Evolutionary conservation across 92 coral and sea anemone genomes (phyloP).

Genomic region (Meandrina meandrites): DNA sequence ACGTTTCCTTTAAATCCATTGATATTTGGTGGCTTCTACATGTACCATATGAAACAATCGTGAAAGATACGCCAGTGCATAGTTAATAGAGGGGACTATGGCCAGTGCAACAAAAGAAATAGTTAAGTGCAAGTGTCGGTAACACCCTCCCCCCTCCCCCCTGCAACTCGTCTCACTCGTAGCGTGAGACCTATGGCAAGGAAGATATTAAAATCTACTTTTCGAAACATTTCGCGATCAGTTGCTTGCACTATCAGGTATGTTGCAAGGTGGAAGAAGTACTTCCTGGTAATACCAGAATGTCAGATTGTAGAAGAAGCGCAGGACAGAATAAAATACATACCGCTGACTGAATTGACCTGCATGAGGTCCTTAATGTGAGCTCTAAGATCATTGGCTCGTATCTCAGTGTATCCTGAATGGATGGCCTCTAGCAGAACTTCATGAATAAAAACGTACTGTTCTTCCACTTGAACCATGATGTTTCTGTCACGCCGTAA

Average conservation of each 20-base stretch:
- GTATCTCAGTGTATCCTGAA: constrained; percentile 87
- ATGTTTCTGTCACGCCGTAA: constrained; percentile 84
- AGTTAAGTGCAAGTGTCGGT: no score
- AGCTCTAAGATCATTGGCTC: constrained; percentile 71
- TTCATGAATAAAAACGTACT: constrained; percentile 85
- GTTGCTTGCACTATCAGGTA: not conserved
- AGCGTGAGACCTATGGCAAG: not conserved
- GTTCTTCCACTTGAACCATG: constrained; percentile 96
- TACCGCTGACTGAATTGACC: constrained; percentile 70
- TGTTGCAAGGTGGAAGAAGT: not conserved
- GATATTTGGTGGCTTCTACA: no score
- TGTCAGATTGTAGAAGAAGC: not conserved
- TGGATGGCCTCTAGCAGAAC: constrained; percentile 88
- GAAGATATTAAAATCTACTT: not conserved
- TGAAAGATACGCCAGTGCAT: no score
- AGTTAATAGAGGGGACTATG: no score
- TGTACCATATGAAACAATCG: no score
- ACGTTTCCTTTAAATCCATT: not conserved
- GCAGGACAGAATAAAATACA: not conserved
- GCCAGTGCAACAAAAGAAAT: no score
- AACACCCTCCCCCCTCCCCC: not conserved
- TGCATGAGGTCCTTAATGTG: constrained; percentile 64
- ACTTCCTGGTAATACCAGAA: not conserved
- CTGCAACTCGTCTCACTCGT: not conserved
- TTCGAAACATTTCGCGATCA: not conserved